Conservation (phyloP, 2,113 vertebrate species). For the Recurvirostra avosetta region DNA sequence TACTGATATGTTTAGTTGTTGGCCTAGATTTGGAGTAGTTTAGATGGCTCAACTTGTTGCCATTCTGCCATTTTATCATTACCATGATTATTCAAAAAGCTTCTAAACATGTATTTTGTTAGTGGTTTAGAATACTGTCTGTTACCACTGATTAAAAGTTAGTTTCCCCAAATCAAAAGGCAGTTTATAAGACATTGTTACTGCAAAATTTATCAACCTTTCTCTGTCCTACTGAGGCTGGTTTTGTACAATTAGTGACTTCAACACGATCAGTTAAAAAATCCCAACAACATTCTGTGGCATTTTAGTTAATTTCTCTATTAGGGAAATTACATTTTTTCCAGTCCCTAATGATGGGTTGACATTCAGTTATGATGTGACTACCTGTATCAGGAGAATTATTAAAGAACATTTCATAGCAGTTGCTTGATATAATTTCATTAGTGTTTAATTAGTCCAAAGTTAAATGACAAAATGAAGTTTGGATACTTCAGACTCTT, state of each 20-base stretch:
- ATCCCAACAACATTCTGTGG: not conserved
- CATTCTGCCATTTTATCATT: not conserved
- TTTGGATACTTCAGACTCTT: not conserved
- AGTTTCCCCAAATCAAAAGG: not conserved
- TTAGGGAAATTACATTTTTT: constrained; percentile 1
- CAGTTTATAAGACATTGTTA: not conserved
- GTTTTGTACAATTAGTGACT: not conserved
- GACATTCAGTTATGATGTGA: constrained; percentile 38
- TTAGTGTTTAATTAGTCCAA: constrained; percentile 9
- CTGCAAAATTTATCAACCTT: not conserved
- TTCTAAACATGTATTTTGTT: not conserved
- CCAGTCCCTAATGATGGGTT: not conserved
- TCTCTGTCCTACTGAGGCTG: not conserved
- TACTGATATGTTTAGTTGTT: not conserved
- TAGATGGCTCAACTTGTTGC: not conserved
- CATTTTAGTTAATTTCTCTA: constrained; percentile 44
- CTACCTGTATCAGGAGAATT: constrained; percentile 13
- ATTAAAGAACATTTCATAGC: not conserved
- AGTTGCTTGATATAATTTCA: not conserved
- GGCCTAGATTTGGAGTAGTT: not conserved
- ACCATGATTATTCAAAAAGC: not conserved
- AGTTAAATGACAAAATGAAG: not conserved
- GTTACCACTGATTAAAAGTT: not conserved
- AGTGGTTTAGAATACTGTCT: not conserved
- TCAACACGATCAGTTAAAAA: not conserved